Evolutionary conservation across 2,888 invertebrate genomes (phyloP).

Genomic region (Drosophila emarginata): DNA sequence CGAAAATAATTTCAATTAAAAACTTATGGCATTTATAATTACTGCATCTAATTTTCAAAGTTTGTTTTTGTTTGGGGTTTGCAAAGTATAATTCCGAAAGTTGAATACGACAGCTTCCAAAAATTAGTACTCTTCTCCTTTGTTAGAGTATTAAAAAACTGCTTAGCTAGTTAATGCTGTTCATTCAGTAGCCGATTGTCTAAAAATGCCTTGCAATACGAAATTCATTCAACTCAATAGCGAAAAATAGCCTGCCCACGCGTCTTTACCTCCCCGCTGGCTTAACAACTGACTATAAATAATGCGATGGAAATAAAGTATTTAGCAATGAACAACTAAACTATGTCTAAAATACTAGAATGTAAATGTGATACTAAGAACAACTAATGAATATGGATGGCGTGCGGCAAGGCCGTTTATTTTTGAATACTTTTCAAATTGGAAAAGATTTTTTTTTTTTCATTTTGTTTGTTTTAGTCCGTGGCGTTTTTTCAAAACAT

Average conservation of each 20-base stretch:
- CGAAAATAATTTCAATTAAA: too few species aligned
- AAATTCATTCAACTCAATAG: conserved; percentile 60
- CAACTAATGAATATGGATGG: conserved; percentile 32
- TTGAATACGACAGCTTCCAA: too few species aligned
- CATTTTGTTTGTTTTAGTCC: neutral
- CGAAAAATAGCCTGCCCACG: conserved; percentile 25
- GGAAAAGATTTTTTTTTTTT: neutral
- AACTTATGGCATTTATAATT: too few species aligned
- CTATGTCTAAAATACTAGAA: conserved; percentile 35
- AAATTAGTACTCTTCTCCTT: neutral
- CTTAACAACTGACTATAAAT: conserved; percentile 48
- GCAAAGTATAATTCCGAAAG: too few species aligned
- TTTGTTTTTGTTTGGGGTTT: too few species aligned
- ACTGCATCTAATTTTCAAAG: too few species aligned
- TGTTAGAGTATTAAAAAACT: neutral
- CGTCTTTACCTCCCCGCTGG: neutral
- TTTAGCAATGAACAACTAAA: conserved; percentile 54
- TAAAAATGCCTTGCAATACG: conserved; percentile 52
- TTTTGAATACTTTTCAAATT: conserved; percentile 40
- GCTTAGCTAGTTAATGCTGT: neutral
- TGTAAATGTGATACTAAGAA: conserved; percentile 32
- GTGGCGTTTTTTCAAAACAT: conserved; percentile 1
- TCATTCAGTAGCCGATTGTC: conserved; percentile 9
- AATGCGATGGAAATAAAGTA: conserved; percentile 45
- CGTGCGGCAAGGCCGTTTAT: conserved; percentile 76